These are phyloP conservation scores for Drosophila meridiana DNA, from an alignment of 2,888 invertebrate genomes.

Conservation along the genomic window DNA sequence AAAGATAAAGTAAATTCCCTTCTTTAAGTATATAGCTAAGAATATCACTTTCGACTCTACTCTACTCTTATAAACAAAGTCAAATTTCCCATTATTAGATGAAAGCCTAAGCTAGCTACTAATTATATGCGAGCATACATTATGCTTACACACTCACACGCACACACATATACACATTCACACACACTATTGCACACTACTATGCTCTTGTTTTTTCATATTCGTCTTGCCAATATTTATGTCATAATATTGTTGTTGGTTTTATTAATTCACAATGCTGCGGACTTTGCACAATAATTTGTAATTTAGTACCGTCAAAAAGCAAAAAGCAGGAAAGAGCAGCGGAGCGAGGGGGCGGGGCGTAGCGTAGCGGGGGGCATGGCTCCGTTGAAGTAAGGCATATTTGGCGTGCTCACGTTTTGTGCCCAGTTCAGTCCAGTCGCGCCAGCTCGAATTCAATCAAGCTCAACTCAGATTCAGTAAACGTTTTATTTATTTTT, in stretches of 20 bases:
- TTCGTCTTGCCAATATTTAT: constrained; percentile 54
- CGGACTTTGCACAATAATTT: constrained; percentile 62
- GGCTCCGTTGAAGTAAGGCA: constrained; percentile 14
- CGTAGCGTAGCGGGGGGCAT: not conserved
- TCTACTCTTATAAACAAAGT: not conserved
- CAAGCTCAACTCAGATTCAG: constrained; percentile 34
- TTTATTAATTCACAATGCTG: constrained; percentile 54
- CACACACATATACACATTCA: not conserved
- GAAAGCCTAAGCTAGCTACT: not conserved
- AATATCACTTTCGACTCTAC: not conserved
- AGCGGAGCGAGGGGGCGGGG: not conserved
- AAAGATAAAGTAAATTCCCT: not conserved
- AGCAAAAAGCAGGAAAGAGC: not conserved
- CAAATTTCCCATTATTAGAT: not conserved
- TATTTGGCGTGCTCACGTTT: constrained; percentile 60
- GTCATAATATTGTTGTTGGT: constrained; percentile 62
- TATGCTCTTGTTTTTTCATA: constrained; percentile 42
- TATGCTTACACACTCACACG: not conserved
- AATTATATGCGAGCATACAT: constrained; percentile 32
- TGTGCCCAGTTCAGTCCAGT: constrained; percentile 27
- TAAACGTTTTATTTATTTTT: constrained; percentile 15
- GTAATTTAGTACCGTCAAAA: constrained; percentile 41
- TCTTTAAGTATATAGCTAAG: not conserved
- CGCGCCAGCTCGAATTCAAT: constrained; percentile 34
- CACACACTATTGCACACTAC: not conserved